Evolutionary conservation across 2,113 vertebrate genomes (phyloP).

Genomic region (Rhizomys pruinosus): DNA sequence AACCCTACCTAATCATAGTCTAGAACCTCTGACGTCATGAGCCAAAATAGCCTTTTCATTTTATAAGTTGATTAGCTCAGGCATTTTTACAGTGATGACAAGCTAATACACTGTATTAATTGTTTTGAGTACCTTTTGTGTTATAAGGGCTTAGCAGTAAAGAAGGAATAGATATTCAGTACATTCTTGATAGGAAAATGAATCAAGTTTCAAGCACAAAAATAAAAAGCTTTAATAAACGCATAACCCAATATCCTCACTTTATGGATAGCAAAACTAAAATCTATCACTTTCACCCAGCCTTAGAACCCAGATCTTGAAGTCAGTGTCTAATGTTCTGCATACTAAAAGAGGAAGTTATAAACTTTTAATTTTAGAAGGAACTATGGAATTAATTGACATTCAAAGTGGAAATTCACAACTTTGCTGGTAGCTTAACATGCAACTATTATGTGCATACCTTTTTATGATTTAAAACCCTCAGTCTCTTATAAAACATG

Average conservation of each 20-base stretch:
- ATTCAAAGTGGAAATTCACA: not conserved
- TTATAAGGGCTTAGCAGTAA: not conserved
- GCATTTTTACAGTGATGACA: not conserved
- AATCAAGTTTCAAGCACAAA: not conserved
- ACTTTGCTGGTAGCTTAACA: not conserved
- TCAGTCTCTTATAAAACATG: not conserved
- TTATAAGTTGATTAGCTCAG: not conserved
- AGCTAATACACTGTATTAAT: not conserved
- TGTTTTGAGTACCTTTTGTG: not conserved
- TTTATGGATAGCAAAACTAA: not conserved
- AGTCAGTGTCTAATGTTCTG: not conserved
- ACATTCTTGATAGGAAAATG: not conserved
- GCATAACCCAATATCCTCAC: not conserved
- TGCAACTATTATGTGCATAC: not conserved
- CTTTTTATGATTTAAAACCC: not conserved
- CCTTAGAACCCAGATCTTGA: not conserved
- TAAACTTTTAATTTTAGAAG: not conserved
- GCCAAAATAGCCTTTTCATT: not conserved
- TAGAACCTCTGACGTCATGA: not conserved
- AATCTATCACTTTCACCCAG: not conserved
- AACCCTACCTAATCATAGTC: not conserved
- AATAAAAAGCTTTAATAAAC: not conserved
- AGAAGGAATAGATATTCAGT: not conserved
- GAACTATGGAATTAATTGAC: not conserved
- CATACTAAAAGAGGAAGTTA: not conserved